Evolutionary conservation across 2,797 vertebrate genomes (phyloP).

Genomic region (Coluber constrictor): DNA sequence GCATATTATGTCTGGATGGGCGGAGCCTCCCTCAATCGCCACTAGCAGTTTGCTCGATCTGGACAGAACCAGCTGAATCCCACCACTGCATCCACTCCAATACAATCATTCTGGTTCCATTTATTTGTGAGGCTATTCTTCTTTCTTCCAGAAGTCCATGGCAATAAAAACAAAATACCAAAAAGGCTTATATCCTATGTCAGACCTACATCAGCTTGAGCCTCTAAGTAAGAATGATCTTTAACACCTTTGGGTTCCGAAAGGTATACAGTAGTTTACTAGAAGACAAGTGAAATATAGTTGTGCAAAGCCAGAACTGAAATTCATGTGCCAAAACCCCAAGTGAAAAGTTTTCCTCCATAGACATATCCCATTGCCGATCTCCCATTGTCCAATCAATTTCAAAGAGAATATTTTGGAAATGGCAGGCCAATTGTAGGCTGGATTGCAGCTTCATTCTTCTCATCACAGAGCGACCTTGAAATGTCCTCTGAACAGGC

Average conservation of each 20-base stretch:
- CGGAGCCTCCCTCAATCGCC: too few relatives aligned
- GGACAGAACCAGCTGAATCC: too few relatives aligned
- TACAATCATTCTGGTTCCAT: not conserved
- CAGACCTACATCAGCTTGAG: too few relatives aligned
- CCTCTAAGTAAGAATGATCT: not conserved
- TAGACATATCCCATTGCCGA: not conserved
- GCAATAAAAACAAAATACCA: not conserved
- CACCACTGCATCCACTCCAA: not conserved
- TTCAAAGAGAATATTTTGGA: not conserved
- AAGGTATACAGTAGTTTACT: not conserved
- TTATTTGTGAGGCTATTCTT: not conserved
- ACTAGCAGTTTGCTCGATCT: too few relatives aligned
- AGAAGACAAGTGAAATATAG: not conserved
- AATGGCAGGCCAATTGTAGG: not conserved
- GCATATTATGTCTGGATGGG: too few relatives aligned
- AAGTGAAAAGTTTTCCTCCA: not conserved
- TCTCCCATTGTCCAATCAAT: not conserved
- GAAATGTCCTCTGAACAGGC: not conserved
- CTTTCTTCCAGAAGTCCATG: not conserved
- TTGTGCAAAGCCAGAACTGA: not conserved
- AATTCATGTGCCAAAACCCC: not conserved
- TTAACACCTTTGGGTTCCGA: not conserved
- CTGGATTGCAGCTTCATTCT: not conserved
- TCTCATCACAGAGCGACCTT: not conserved
- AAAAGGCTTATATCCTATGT: not conserved